Evolutionary conservation across 30 jellyfish, hydroid and myxozoan genomes (phyloP).

Genomic region (Hydra vulgaris): DNA sequence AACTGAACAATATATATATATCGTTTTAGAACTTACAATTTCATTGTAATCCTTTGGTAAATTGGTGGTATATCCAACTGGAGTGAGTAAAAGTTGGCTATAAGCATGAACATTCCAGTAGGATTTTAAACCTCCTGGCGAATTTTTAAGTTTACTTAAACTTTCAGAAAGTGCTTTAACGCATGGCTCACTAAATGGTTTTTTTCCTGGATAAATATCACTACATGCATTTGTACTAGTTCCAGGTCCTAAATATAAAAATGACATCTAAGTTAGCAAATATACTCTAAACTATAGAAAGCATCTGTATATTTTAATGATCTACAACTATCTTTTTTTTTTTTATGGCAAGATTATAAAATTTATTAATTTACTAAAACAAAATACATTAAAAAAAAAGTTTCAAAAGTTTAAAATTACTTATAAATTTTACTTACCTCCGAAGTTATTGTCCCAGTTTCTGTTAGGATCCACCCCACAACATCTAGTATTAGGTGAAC

Average conservation of each 20-base stretch:
- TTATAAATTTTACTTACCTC: constrained; percentile 31
- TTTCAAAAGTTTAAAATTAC: too few species aligned
- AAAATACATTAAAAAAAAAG: too few species aligned
- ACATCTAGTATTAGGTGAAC: constrained; percentile 31
- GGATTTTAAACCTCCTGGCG: constrained; percentile 27
- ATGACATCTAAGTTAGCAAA: neutral
- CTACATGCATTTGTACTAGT: constrained; percentile 53
- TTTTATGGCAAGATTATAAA: too few species aligned
- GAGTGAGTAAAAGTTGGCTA: constrained; percentile 75
- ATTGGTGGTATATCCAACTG: constrained; percentile 53
- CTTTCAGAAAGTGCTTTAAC: constrained; percentile 52
- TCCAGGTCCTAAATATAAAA: constrained; percentile 55
- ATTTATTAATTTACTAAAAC: too few species aligned
- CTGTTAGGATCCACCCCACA: constrained; percentile 94
- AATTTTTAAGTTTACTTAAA: constrained; percentile 23
- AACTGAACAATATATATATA: neutral
- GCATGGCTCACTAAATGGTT: constrained; percentile 64
- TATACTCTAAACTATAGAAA: neutral
- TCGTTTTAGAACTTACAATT: constrained; percentile 86
- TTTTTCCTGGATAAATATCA: constrained; percentile 58
- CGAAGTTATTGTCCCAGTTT: constrained; percentile 77
- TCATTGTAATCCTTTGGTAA: constrained; percentile 50
- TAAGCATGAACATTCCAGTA: constrained; percentile 73
- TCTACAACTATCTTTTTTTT: too few species aligned
- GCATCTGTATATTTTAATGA: neutral